These are phyloP conservation scores for Drosophila birchii DNA, from an alignment of 2,888 invertebrate species.

Conservation along the genomic window DNA sequence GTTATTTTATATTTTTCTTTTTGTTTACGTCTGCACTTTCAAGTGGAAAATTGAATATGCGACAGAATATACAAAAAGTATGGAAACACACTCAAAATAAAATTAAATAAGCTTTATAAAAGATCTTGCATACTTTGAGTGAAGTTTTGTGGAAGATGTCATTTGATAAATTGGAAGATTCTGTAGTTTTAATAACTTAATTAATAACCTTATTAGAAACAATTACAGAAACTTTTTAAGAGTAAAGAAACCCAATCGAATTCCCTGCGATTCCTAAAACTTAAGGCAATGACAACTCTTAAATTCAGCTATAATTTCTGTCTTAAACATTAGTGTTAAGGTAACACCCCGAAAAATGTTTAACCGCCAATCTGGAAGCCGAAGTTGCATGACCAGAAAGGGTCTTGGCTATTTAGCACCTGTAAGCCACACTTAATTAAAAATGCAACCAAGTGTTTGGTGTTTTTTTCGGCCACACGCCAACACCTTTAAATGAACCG, in stretches of 20 bases:
- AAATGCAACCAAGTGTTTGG: slow-evolving; percentile 50
- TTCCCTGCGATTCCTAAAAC: not conserved
- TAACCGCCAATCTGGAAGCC: slow-evolving; percentile 1
- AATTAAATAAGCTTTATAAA: not conserved
- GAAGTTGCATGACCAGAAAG: slow-evolving; percentile 59
- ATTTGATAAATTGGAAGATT: no score
- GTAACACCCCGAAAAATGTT: slow-evolving; percentile 25
- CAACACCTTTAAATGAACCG: slow-evolving; percentile 40
- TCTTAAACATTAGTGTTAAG: not conserved
- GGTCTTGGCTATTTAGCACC: slow-evolving; percentile 72
- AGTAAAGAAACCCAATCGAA: not conserved
- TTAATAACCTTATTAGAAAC: no score
- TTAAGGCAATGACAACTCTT: not conserved
- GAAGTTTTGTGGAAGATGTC: not conserved
- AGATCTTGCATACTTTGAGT: slow-evolving; percentile 10
- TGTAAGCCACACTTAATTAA: slow-evolving; percentile 65
- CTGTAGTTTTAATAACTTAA: no score
- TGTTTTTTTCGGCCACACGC: slow-evolving; percentile 52
- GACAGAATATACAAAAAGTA: slow-evolving; percentile 33
- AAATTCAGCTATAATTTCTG: not conserved
- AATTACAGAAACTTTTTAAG: no score
- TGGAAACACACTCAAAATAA: not conserved
- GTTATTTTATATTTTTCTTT: slow-evolving; percentile 50
- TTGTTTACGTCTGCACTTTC: slow-evolving; percentile 54
- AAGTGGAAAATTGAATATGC: slow-evolving; percentile 77